These are phyloP conservation scores for Xenopus borealis DNA, from an alignment of 2,113 vertebrate genomes.

Conservation along the genomic window DNA sequence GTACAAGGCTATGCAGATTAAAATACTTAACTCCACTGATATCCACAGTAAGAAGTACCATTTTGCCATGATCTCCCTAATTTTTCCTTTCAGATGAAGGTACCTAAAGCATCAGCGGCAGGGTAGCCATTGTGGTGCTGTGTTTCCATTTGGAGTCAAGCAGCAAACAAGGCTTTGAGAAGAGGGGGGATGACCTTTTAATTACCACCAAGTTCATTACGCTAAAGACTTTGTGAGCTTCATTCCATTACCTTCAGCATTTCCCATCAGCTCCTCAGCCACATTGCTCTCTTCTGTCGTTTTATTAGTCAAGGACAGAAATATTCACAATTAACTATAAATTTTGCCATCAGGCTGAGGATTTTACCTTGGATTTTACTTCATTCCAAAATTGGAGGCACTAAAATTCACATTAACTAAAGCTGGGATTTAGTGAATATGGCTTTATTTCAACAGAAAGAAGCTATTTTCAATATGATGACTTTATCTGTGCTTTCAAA, in stretches of 20 bases:
- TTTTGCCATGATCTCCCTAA: slow-evolving; percentile 27
- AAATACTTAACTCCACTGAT: slow-evolving; percentile 20
- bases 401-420: slow-evolving; percentile 93
- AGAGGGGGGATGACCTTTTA: slow-evolving; percentile 54
- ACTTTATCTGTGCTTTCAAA: slow-evolving; percentile 91
- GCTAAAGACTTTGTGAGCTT: slow-evolving; percentile 60
- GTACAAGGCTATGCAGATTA: slow-evolving; percentile 26
- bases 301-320: slow-evolving; percentile 89
- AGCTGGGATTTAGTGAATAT: slow-evolving; percentile 83
- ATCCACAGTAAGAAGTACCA: slow-evolving; percentile 15
- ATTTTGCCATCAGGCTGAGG: slow-evolving; percentile 74
- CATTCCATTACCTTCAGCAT: slow-evolving; percentile 56
- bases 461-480: slow-evolving; percentile 91
- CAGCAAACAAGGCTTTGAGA: slow-evolving; percentile 51
- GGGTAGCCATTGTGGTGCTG: slow-evolving; percentile 22
- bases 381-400: slow-evolving; percentile 92
- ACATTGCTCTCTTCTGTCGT: slow-evolving; percentile 65
- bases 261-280: slow-evolving; percentile 61
- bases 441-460: slow-evolving; percentile 88
- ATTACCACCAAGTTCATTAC: slow-evolving; percentile 65
- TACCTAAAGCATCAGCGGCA: slow-evolving; percentile 20
- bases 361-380: slow-evolving; percentile 84
- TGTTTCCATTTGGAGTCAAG: slow-evolving; percentile 45
- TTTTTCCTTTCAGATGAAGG: slow-evolving; percentile 23
- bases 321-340: slow-evolving; percentile 96